These are phyloP conservation scores for Ciconia boyciana DNA, from an alignment of 2,113 vertebrate species.

Conservation along the genomic window DNA sequence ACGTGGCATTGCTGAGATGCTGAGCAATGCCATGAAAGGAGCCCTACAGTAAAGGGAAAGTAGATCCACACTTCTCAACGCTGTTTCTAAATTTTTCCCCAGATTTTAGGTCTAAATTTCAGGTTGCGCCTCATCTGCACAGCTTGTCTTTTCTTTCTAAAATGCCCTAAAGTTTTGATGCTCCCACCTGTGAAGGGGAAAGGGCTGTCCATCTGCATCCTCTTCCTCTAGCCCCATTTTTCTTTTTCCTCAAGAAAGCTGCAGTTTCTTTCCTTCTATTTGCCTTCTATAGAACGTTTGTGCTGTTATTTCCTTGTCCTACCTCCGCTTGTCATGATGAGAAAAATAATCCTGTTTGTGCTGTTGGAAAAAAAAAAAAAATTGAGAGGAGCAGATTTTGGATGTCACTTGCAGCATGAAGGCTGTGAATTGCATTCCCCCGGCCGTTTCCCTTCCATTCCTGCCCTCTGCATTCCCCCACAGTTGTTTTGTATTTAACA, in stretches of 20 bases:
- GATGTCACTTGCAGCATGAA: neutral
- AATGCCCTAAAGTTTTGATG: neutral
- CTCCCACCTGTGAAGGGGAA: neutral
- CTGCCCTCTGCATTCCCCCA: neutral
- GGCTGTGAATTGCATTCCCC: neutral
- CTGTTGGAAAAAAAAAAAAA: neutral
- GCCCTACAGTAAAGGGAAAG: neutral
- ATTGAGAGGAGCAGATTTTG: neutral
- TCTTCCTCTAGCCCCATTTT: neutral
- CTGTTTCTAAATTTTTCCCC: neutral
- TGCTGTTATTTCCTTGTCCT: neutral
- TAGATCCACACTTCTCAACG: rapidly evolving
- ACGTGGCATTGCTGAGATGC: rapidly evolving
- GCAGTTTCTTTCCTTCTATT: neutral
- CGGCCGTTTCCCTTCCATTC: neutral
- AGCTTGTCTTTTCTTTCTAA: neutral
- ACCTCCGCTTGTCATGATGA: neutral
- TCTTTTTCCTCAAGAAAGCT: neutral
- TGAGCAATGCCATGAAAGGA: rapidly evolving
- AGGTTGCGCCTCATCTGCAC: neutral
- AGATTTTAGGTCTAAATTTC: neutral
- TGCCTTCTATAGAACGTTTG: neutral
- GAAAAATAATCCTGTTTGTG: neutral
- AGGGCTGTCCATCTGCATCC: neutral
- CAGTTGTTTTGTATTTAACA: neutral